Evolutionary conservation across 2,888 invertebrate species (phyloP).

Genomic region (Dorcus hopei): DNA sequence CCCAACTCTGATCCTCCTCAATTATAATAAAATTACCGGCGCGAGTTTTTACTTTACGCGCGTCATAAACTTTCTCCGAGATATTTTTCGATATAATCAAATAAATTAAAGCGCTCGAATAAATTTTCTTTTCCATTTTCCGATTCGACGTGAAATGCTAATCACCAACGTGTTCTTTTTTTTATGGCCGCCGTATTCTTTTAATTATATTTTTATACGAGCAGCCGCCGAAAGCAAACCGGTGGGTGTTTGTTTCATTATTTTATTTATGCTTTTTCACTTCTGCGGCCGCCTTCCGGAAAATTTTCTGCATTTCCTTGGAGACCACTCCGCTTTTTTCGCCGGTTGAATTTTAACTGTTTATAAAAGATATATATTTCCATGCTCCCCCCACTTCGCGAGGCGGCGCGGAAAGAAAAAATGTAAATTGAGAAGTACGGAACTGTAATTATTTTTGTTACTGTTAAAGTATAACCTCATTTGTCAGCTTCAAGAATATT

Average conservation of each 20-base stretch:
- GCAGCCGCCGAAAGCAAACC: background rate
- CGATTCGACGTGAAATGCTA: background rate
- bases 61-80: background rate
- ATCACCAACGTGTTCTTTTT: background rate
- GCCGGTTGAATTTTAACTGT: background rate
- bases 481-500: too few relatives aligned
- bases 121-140: background rate
- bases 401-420: too few relatives aligned
- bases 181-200: background rate
- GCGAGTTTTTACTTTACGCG: conserved; percentile 4
- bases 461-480: too few relatives aligned
- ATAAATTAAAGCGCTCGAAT: background rate
- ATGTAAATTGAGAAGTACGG: too few relatives aligned
- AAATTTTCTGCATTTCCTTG: conserved; percentile 4
- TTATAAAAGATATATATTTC: background rate
- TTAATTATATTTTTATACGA: background rate
- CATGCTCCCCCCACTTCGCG: too few relatives aligned
- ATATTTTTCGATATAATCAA: background rate
- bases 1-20: conserved; percentile 6
- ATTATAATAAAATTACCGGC: conserved; percentile 14
- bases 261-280: background rate
- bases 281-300: background rate
- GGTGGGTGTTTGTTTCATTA: too few relatives aligned
- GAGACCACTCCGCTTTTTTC: conserved; percentile 3
- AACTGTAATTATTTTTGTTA: too few relatives aligned